Evolutionary conservation across 2,113 vertebrate genomes (phyloP).

Genomic region (Campylomormyrus numenius): DNA sequence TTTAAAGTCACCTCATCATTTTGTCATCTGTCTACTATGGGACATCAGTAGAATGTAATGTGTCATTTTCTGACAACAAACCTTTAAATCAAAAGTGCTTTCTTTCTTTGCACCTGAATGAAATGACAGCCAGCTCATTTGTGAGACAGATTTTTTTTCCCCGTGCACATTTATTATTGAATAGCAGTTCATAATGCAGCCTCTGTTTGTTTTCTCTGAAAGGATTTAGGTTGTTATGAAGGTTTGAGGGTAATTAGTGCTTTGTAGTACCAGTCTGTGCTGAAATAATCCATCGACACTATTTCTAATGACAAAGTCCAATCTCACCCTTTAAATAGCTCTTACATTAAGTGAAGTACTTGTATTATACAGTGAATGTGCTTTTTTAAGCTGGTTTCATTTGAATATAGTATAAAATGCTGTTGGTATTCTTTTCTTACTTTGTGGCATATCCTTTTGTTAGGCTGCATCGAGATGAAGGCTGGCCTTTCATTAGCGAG

Average conservation of each 20-base stretch:
- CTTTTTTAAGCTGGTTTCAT: background rate
- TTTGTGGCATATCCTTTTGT: background rate
- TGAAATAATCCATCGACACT: background rate
- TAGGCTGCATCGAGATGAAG: background rate
- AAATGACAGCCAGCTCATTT: background rate
- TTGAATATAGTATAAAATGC: background rate
- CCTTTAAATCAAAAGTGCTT: background rate
- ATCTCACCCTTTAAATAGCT: background rate
- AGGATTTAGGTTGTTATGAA: background rate
- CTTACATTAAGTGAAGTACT: background rate
- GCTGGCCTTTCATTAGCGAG: background rate
- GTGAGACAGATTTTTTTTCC: background rate
- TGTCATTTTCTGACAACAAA: background rate
- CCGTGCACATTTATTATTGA: background rate
- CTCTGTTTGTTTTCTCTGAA: background rate
- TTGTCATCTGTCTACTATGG: background rate
- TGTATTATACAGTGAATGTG: background rate
- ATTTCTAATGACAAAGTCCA: background rate
- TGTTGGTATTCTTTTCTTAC: background rate
- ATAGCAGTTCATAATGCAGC: background rate
- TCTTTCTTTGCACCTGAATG: background rate
- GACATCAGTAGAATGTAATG: background rate
- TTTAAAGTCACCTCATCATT: background rate
- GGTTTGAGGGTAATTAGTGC: background rate
- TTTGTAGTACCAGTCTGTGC: background rate